These are phyloP conservation scores for Bradypodion pumilum DNA, from an alignment of 2,797 vertebrate genomes.

Conservation along the genomic window DNA sequence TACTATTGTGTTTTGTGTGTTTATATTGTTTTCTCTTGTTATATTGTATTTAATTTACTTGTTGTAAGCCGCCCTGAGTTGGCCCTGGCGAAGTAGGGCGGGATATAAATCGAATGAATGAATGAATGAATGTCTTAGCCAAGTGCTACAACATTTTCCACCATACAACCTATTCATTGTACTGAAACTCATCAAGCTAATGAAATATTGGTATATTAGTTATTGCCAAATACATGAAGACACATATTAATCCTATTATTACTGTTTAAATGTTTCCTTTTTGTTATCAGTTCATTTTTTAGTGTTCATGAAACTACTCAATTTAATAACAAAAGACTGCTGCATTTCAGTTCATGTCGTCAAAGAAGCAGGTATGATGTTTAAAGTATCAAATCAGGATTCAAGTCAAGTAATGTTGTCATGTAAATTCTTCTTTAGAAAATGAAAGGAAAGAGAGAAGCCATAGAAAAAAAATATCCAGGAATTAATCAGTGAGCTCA, in stretches of 20 bases:
- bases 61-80: too few species aligned
- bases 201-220: slow-evolving; percentile 25
- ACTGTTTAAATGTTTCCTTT: slow-evolving; percentile 6
- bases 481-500: background rate
- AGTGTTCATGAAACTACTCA: background rate
- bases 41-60: too few species aligned
- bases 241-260: too few species aligned
- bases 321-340: too few species aligned
- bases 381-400: background rate
- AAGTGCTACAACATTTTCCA: background rate
- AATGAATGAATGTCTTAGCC: too few species aligned
- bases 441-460: background rate
- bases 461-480: background rate
- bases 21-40: too few species aligned
- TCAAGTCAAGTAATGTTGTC: too few species aligned
- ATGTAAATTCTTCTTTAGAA: too few species aligned
- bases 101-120: too few species aligned
- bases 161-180: slow-evolving; percentile 24
- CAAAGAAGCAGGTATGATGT: background rate
- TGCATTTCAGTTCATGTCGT: background rate
- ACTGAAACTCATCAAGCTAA: slow-evolving; percentile 1
- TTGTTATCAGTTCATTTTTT: slow-evolving; percentile 17
- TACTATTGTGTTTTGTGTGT: too few species aligned
- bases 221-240: too few species aligned
- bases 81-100: too few species aligned